phyloP scores from a whole-genome alignment of 2,113 vertebrate species.

The Sus scrofa region T2T-Sscrofa CM000830.6:25538001-25538500 shows the following conservation, averaged over 20 bases:
- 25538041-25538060: conserved; percentile 74
- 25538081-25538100: conserved; percentile 69
- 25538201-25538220: conserved; percentile 75
- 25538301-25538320: conserved; percentile 67
- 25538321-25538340: conserved; percentile 52
- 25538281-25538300: conserved; percentile 72
- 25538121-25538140: conserved; percentile 78
- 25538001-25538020: conserved; percentile 83
- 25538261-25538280: conserved; percentile 69
- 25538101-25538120: conserved; percentile 74
- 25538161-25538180: conserved; percentile 83
- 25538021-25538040: conserved; percentile 77
- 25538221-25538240: conserved; percentile 71
- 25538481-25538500: not conserved
- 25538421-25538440: conserved; percentile 1
- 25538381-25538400: conserved; percentile 15
- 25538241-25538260: conserved; percentile 70
- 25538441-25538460: conserved; percentile 33
- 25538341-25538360: conserved; percentile 50
- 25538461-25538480: not conserved
- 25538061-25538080: conserved; percentile 68
- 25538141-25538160: conserved; percentile 79
- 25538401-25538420: not conserved
- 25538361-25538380: conserved; percentile 31
- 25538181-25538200: conserved; percentile 81